Evolutionary conservation across 2,797 vertebrate genomes (phyloP).

Genomic region (Anguilla marmorata): DNA sequence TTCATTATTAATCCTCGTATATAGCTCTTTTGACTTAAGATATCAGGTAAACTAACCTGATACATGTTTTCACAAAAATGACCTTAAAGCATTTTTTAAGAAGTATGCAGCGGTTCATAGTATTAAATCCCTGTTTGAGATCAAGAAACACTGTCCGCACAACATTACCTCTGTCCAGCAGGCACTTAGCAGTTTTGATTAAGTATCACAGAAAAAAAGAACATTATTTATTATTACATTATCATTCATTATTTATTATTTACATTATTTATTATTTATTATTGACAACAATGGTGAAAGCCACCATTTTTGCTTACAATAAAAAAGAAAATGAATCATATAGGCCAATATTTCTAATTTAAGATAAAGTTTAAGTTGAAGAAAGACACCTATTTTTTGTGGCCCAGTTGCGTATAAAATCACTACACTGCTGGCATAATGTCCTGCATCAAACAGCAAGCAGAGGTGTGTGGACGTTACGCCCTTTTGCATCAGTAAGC

Average conservation of each 20-base stretch:
- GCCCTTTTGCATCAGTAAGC: neutral
- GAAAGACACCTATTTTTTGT: neutral
- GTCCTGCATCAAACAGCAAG: neutral
- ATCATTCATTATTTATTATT: neutral
- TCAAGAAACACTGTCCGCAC: too few species aligned
- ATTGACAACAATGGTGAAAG: neutral
- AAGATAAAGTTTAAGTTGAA: neutral
- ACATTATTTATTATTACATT: too few species aligned
- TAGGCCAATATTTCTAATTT: neutral
- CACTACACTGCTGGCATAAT: neutral
- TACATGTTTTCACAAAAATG: too few species aligned
- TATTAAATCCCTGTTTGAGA: too few species aligned
- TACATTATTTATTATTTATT: neutral
- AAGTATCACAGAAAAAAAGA: too few species aligned
- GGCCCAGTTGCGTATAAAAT: neutral
- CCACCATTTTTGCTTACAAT: neutral
- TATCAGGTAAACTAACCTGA: too few species aligned
- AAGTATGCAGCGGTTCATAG: too few species aligned
- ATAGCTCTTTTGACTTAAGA: too few species aligned
- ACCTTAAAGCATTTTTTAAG: too few species aligned
- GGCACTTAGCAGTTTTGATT: too few species aligned
- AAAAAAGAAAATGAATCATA: neutral
- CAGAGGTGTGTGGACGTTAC: neutral
- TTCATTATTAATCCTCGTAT: too few species aligned
- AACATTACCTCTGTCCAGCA: too few species aligned